phyloP scores from a whole-genome alignment of 1,140 invertebrate species.

The Argopecten irradians region DNA sequence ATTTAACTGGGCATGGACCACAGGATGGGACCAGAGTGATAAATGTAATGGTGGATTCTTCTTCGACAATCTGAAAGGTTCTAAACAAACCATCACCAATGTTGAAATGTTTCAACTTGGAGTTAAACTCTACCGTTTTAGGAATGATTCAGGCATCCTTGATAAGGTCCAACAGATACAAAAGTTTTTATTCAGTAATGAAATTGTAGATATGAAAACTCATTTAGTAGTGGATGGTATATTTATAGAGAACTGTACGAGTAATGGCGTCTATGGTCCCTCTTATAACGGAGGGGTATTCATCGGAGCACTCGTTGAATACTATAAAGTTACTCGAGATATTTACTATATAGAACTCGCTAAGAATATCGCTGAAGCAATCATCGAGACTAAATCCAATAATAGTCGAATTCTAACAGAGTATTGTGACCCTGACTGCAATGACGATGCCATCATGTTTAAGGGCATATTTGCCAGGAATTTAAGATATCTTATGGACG shows the following conservation, averaged over 20 bases:
- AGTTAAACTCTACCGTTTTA: slow-evolving; percentile 52
- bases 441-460: slow-evolving; percentile 57
- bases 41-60: slow-evolving; percentile 56
- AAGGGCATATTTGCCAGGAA: slow-evolving; percentile 60
- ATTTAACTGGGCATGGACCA: slow-evolving; percentile 61
- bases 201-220: slow-evolving; percentile 51
- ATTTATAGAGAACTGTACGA: slow-evolving; percentile 32
- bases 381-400: slow-evolving; percentile 50
- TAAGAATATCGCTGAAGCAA: slow-evolving; percentile 44
- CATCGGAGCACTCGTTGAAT: slow-evolving; percentile 53
- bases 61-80: slow-evolving; percentile 54
- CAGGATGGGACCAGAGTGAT: slow-evolving; percentile 52
- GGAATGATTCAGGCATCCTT: slow-evolving; percentile 39
- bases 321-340: slow-evolving; percentile 52
- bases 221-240: slow-evolving; percentile 51
- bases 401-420: slow-evolving; percentile 52
- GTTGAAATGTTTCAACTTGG: slow-evolving; percentile 50
- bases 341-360: slow-evolving; percentile 46
- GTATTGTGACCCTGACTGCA: slow-evolving; percentile 57
- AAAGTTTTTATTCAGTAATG: slow-evolving; percentile 52
- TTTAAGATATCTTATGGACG: slow-evolving; percentile 58
- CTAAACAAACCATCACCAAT: slow-evolving; percentile 59
- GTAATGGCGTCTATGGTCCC: slow-evolving; percentile 40
- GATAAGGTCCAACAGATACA: slow-evolving; percentile 47
- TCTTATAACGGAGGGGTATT: slow-evolving; percentile 57